Conservation (phyloP, 2,888 invertebrate species). For the Apamea sordens region DNA sequence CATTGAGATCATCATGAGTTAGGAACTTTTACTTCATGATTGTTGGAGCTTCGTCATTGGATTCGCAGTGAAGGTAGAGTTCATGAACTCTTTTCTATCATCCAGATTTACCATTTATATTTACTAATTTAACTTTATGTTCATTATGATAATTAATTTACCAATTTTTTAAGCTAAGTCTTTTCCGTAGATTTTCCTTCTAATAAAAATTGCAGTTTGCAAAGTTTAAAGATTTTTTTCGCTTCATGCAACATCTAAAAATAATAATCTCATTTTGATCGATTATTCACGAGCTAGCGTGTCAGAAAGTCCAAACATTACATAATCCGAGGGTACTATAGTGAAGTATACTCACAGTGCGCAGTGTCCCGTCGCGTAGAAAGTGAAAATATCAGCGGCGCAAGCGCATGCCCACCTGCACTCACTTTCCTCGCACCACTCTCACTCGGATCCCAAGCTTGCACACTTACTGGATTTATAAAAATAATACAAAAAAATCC, state of each 20-base stretch:
- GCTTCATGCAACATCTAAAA: conserved; percentile 19
- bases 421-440: conserved; percentile 83
- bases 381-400: conserved; percentile 84
- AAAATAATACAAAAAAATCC: conserved; percentile 50
- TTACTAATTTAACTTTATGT: not conserved
- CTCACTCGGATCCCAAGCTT: conserved; percentile 74
- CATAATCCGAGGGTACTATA: conserved; percentile 68
- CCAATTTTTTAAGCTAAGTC: too few species aligned
- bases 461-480: conserved; percentile 50
- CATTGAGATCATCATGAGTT: conserved; percentile 11
- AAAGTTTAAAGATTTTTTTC: not conserved
- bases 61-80: not conserved
- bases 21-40: conserved; percentile 17
- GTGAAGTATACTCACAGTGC: conserved; percentile 79
- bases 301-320: conserved; percentile 60
- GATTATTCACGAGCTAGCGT: conserved; percentile 22
- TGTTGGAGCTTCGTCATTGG: not conserved
- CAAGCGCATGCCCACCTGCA: conserved; percentile 80
- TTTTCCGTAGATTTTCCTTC: conserved; percentile 1
- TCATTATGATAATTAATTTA: not conserved
- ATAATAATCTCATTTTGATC: conserved; percentile 14
- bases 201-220: not conserved
- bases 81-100: conserved; percentile 7
- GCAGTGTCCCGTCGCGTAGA: conserved; percentile 84
- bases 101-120: not conserved